Evolutionary conservation across 2,113 vertebrate genomes (phyloP).

Genomic region (Chionomys nivalis): DNA sequence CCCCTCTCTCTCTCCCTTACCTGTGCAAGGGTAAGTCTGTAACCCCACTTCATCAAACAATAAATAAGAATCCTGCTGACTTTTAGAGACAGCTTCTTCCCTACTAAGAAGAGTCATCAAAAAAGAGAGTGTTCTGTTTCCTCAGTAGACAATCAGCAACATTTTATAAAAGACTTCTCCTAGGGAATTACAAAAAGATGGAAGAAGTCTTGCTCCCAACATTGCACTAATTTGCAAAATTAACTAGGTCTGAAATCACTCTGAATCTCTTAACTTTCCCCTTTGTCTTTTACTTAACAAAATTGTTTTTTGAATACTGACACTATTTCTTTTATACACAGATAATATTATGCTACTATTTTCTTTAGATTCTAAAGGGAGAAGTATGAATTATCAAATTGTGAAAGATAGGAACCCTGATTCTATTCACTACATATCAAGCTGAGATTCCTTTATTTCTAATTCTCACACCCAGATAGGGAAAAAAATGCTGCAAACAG

Average conservation of each 20-base stretch:
- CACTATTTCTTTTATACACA: conserved; percentile 2
- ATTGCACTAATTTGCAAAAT: neutral
- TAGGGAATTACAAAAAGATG: neutral
- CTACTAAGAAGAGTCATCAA: neutral
- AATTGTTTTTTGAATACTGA: neutral
- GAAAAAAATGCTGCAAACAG: conserved; percentile 45
- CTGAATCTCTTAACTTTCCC: neutral
- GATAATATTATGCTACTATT: neutral
- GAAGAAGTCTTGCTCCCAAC: neutral
- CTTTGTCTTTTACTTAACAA: neutral
- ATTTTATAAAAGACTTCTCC: conserved; percentile 21
- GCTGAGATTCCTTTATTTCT: conserved; percentile 41
- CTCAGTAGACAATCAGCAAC: neutral
- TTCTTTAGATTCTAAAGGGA: conserved; percentile 14
- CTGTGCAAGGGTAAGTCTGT: neutral
- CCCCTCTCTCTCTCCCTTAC: neutral
- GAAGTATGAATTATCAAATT: neutral
- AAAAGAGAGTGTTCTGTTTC: neutral
- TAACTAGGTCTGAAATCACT: neutral
- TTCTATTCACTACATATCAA: neutral
- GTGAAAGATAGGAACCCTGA: neutral
- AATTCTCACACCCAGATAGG: conserved; percentile 50
- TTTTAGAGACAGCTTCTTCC: neutral
- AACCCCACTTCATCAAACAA: neutral
- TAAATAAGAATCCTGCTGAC: neutral